A percentile compares a stretch with the other conserved stretches of the same genome.
phyloP scores from a whole-genome alignment of 2,113 vertebrate genomes.

The Larimichthys crocea region DNA sequence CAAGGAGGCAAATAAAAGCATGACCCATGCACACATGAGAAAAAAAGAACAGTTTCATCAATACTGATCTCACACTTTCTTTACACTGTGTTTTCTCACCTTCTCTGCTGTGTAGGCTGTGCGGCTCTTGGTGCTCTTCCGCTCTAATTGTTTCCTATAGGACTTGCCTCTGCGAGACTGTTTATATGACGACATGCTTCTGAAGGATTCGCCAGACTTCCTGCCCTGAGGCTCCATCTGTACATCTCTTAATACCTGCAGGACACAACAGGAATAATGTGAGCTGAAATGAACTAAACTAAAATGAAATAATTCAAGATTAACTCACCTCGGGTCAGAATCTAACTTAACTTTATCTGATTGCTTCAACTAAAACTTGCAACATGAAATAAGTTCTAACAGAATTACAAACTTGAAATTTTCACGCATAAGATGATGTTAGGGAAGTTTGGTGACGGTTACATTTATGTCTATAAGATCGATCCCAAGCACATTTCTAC shows the following conservation, averaged over 20 bases:
- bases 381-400: neutral
- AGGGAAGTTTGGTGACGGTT: too few relatives aligned
- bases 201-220: constrained; percentile 61
- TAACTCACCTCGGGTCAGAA: neutral
- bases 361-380: neutral
- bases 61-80: neutral
- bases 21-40: neutral
- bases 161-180: constrained; percentile 57
- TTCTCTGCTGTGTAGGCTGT: constrained; percentile 38
- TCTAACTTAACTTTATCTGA: neutral
- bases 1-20: constrained; percentile 7
- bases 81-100: constrained; percentile 57
- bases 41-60: neutral
- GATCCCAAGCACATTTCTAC: too few relatives aligned
- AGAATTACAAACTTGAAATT: neutral
- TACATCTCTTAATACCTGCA: constrained; percentile 74
- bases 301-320: neutral
- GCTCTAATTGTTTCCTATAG: constrained; percentile 46
- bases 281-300: neutral
- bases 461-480: too few relatives aligned
- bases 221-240: constrained; percentile 65
- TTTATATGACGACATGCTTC: constrained; percentile 46
- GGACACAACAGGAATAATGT: neutral
- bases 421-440: neutral
- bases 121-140: constrained; percentile 36